Evolutionary conservation across 2,888 invertebrate species (phyloP).

Genomic region (Aproaerema taeniolella): DNA sequence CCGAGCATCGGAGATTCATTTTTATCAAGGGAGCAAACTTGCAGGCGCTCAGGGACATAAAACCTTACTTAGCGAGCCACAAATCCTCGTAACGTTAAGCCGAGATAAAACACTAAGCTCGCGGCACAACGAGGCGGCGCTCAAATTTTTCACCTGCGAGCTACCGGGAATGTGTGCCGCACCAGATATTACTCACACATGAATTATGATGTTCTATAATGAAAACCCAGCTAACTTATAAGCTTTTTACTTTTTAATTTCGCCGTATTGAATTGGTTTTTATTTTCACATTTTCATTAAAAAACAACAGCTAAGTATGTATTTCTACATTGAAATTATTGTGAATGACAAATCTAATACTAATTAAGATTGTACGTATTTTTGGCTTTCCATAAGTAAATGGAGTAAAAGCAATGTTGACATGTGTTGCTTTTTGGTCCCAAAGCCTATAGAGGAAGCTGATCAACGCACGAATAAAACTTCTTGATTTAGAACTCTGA

Average conservation of each 20-base stretch:
- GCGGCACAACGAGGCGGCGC: conserved; percentile 58
- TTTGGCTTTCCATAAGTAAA: no score
- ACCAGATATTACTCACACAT: conserved; percentile 65
- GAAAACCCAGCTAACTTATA: conserved; percentile 54
- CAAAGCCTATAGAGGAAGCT: no score
- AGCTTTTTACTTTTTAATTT: conserved; percentile 22
- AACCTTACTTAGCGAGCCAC: conserved; percentile 75
- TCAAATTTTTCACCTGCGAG: conserved; percentile 72
- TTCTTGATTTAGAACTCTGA: no score
- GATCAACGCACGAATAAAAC: no score
- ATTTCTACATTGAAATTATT: no score
- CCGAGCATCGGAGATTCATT: conserved; percentile 18
- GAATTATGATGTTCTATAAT: conserved; percentile 66
- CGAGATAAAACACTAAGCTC: conserved; percentile 75
- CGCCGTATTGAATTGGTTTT: conserved; percentile 10
- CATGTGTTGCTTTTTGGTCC: no score
- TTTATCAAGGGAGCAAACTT: conserved; percentile 63
- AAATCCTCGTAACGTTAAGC: conserved; percentile 76
- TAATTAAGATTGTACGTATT: no score
- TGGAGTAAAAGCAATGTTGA: no score
- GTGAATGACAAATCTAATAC: no score
- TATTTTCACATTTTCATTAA: no score
- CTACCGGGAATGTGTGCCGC: conserved; percentile 49
- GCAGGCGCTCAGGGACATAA: conserved; percentile 68
- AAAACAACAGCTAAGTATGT: no score